These are phyloP conservation scores for Andrena camellia DNA, from an alignment of 2,888 invertebrate genomes.

Conservation along the genomic window DNA sequence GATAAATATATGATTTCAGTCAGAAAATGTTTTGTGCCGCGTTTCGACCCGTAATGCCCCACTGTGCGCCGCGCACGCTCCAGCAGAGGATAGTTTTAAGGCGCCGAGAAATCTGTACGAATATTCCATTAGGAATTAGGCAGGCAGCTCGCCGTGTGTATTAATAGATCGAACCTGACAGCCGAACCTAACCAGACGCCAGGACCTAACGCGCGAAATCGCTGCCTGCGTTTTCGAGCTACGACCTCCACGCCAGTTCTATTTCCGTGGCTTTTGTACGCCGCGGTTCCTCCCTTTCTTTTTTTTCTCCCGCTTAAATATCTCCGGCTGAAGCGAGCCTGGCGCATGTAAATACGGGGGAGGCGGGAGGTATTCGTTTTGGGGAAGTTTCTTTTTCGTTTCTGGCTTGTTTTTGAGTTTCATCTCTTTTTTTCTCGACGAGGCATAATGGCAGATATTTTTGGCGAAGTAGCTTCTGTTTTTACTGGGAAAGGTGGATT, in stretches of 20 bases:
- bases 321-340: too few species aligned
- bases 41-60: too few species aligned
- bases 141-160: constrained; percentile 72
- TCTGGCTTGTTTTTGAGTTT: too few species aligned
- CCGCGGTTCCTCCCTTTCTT: background rate
- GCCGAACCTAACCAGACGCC: constrained; percentile 80
- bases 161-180: constrained; percentile 83
- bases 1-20: too few species aligned
- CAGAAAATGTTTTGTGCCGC: too few species aligned
- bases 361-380: too few species aligned
- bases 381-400: too few species aligned
- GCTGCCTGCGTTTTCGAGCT: constrained; percentile 38
- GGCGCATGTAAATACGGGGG: too few species aligned
- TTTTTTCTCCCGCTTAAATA: background rate
- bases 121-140: constrained; percentile 75
- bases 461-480: too few species aligned
- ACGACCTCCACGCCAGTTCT: constrained; percentile 33
- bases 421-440: too few species aligned
- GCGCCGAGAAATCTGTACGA: constrained; percentile 64
- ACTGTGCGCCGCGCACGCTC: constrained; percentile 17
- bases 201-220: constrained; percentile 62
- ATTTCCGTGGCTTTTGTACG: constrained; percentile 16
- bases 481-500: too few species aligned
- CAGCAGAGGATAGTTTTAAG: constrained; percentile 69
- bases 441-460: too few species aligned